These are phyloP conservation scores for Stenichneumon culpator DNA, from an alignment of 2,888 invertebrate genomes.

Conservation along the genomic window DNA sequence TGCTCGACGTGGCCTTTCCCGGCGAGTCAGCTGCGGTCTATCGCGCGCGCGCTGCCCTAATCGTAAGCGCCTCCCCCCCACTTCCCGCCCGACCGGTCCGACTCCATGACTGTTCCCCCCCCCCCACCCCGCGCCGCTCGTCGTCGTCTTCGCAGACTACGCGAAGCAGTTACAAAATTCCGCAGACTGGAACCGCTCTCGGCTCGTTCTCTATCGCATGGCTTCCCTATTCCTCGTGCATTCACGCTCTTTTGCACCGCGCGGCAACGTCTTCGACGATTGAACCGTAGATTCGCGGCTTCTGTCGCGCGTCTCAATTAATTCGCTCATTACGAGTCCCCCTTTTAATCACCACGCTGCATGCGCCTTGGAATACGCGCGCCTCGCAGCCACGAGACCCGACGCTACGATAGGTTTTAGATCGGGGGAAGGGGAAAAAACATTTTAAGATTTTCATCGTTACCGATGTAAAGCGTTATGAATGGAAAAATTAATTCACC, in stretches of 20 bases:
- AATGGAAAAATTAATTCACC: slow-evolving; percentile 59
- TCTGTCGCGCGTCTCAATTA: slow-evolving; percentile 65
- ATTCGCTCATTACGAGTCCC: slow-evolving; percentile 57
- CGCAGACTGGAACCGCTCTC: slow-evolving; percentile 61
- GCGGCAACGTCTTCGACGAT: slow-evolving; percentile 49
- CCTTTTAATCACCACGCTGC: neutral
- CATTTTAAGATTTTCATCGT: slow-evolving; percentile 63
- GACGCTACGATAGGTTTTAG: slow-evolving; percentile 24
- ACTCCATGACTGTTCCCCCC: slow-evolving; percentile 4
- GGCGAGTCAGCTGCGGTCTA: slow-evolving; percentile 51
- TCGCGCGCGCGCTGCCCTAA: slow-evolving; percentile 53
- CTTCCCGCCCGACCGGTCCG: neutral
- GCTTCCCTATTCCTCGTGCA: neutral
- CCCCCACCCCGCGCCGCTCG: slow-evolving; percentile 27
- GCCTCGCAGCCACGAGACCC: neutral
- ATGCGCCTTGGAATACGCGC: no score
- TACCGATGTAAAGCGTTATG: slow-evolving; percentile 20
- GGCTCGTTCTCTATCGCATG: slow-evolving; percentile 34
- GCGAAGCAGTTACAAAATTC: slow-evolving; percentile 64
- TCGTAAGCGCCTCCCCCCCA: slow-evolving; percentile 42
- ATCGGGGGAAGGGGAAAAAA: slow-evolving; percentile 35
- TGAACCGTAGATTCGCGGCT: slow-evolving; percentile 62
- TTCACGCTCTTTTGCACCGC: slow-evolving; percentile 26
- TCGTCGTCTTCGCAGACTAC: slow-evolving; percentile 55
- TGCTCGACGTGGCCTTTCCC: slow-evolving; percentile 62